Evolutionary conservation across 2,113 vertebrate species (phyloP).

Genomic region (Lasiurus cinereus): DNA sequence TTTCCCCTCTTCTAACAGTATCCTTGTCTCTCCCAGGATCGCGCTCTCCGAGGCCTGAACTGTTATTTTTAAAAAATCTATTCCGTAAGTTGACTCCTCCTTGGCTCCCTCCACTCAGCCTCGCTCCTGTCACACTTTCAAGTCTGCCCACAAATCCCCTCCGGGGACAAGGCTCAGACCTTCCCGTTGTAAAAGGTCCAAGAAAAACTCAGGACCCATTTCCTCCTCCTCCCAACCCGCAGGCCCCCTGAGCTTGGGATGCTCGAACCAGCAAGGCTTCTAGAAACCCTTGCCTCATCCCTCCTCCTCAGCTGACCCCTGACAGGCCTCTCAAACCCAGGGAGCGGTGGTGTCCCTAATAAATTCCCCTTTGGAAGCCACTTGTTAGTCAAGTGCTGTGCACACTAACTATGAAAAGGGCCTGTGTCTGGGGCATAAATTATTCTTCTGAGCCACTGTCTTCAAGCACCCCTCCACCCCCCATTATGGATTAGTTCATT

Average conservation of each 20-base stretch:
- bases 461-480: conserved; percentile 73
- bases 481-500: conserved; percentile 95
- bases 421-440: conserved; percentile 92
- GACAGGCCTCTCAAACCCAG: conserved; percentile 65
- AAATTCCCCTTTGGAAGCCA: conserved; percentile 88
- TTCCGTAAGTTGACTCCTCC: not conserved
- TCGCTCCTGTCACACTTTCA: conserved; percentile 24
- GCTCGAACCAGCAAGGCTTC: conserved; percentile 65
- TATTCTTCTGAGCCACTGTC: conserved; percentile 89
- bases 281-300: conserved; percentile 58
- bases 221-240: not conserved
- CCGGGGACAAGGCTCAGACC: not conserved
- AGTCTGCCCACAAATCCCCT: conserved; percentile 55
- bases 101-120: not conserved
- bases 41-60: conserved; percentile 50
- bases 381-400: conserved; percentile 92
- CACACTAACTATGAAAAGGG: conserved; percentile 88
- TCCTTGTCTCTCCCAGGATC: conserved; percentile 53
- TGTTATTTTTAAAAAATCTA: conserved; percentile 52
- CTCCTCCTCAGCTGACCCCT: conserved; percentile 76
- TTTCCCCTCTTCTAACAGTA: not conserved
- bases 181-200: not conserved
- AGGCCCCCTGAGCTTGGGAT: not conserved
- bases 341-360: conserved; percentile 83
- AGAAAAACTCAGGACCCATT: not conserved